phyloP scores from a whole-genome alignment of 2,113 vertebrate species.

The Scomber japonicus region DNA sequence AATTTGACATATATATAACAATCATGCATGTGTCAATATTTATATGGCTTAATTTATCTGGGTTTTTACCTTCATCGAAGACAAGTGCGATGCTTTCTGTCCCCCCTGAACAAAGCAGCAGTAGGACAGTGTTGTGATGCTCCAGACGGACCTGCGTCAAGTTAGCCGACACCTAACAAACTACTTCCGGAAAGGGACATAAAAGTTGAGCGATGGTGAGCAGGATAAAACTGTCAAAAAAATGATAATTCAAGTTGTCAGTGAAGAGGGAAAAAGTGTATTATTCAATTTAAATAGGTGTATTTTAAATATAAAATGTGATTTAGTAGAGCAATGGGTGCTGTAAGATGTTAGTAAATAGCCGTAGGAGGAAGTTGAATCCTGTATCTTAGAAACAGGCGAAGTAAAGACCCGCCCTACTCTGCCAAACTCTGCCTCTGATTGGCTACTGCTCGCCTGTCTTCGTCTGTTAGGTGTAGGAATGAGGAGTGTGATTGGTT shows the following conservation, averaged over 20 bases:
- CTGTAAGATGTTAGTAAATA: not conserved
- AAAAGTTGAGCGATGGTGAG: no score
- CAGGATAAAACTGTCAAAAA: no score
- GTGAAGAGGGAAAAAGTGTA: not conserved
- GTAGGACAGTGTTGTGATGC: conserved; percentile 74
- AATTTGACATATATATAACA: not conserved
- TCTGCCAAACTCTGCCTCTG: no score
- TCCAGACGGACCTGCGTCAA: conserved; percentile 33
- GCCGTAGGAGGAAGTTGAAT: conserved; percentile 8
- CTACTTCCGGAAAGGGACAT: conserved; percentile 44
- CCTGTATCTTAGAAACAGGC: no score
- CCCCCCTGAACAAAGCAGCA: conserved; percentile 59
- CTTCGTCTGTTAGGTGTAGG: no score
- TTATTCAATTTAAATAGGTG: accelerated
- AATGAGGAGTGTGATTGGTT: no score
- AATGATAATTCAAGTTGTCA: not conserved
- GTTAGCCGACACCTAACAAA: accelerated
- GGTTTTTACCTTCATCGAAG: conserved; percentile 76
- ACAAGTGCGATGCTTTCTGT: conserved; percentile 41
- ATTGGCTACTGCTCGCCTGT: no score
- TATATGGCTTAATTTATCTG: accelerated
- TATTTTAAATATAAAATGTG: not conserved
- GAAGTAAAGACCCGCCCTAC: no score
- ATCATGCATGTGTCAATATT: accelerated
- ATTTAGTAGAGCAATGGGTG: not conserved